These are phyloP conservation scores for Morelia viridis DNA, from an alignment of 2,797 vertebrate genomes.

Conservation along the genomic window DNA sequence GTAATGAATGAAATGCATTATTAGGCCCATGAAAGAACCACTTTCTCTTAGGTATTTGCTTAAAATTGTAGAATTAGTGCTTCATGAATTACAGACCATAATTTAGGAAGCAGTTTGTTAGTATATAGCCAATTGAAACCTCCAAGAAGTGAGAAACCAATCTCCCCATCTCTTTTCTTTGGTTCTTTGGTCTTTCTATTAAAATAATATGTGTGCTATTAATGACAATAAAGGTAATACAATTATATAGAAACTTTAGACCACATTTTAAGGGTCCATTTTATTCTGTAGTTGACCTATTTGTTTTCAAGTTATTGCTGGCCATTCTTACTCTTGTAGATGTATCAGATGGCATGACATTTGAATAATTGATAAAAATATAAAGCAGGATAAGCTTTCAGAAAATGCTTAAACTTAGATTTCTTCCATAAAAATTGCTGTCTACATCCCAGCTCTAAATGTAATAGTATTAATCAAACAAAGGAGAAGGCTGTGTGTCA, in stretches of 20 bases:
- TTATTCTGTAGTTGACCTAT: background rate
- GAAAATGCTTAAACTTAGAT: conserved; percentile 52
- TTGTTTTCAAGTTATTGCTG: background rate
- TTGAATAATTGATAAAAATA: background rate
- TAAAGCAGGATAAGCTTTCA: background rate
- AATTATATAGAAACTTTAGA: background rate
- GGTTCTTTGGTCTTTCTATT: background rate
- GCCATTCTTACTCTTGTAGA: background rate
- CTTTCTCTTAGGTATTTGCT: conserved; percentile 71
- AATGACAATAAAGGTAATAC: background rate
- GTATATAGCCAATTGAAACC: background rate
- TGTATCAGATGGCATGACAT: background rate
- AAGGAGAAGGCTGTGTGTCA: conserved; percentile 49
- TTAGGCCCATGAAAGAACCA: conserved; percentile 69
- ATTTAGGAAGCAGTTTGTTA: background rate
- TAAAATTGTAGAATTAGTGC: conserved; percentile 65
- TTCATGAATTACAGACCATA: conserved; percentile 11
- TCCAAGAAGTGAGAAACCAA: background rate
- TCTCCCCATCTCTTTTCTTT: background rate
- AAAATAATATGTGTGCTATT: background rate
- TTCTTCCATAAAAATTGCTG: conserved; percentile 68
- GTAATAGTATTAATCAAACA: conserved; percentile 78
- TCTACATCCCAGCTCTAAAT: conserved; percentile 71
- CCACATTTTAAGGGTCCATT: background rate
- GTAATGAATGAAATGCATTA: conserved; percentile 69